Conservation (phyloP, 2,888 invertebrate species). For the Xestobium rufovillosum region DNA sequence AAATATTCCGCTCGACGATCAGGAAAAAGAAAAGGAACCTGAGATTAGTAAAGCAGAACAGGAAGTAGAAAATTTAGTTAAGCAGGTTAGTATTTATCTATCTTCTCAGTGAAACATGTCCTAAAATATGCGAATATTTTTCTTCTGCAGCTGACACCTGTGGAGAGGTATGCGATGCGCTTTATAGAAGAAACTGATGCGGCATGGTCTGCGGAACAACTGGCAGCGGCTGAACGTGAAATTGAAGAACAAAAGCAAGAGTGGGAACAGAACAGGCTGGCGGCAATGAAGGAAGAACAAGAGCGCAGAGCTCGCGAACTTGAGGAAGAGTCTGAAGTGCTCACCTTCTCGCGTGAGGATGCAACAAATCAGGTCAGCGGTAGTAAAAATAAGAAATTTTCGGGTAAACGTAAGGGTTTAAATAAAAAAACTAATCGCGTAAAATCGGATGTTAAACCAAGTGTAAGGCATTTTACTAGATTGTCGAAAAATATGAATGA, state of each 20-base stretch:
- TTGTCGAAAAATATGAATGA: neutral
- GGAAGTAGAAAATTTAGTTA: conserved; percentile 62
- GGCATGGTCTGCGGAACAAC: conserved; percentile 76
- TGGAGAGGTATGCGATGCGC: conserved; percentile 92
- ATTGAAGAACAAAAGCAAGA: conserved; percentile 78
- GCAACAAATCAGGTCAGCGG: conserved; percentile 80
- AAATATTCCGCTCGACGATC: conserved; percentile 78
- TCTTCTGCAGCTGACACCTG: conserved; percentile 69
- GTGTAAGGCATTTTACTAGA: neutral
- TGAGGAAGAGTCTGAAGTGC: conserved; percentile 55
- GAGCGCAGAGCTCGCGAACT: conserved; percentile 51
- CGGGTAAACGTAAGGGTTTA: neutral
- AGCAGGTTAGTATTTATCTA: conserved; percentile 49
- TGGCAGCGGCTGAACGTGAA: conserved; percentile 82
- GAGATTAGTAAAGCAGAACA: conserved; percentile 66
- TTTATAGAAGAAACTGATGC: conserved; percentile 82
- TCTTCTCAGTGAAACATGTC: conserved; percentile 3
- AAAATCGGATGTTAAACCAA: too few relatives aligned
- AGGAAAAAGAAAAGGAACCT: conserved; percentile 44
- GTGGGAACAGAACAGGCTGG: conserved; percentile 79
- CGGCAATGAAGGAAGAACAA: conserved; percentile 61
- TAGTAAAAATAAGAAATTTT: conserved; percentile 30
- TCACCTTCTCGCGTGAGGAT: conserved; percentile 72
- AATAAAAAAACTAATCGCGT: too few relatives aligned
- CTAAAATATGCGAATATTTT: conserved; percentile 1